Evolutionary conservation across 2,113 vertebrate species (phyloP).

Genomic region (Gorsachius goisagi): DNA sequence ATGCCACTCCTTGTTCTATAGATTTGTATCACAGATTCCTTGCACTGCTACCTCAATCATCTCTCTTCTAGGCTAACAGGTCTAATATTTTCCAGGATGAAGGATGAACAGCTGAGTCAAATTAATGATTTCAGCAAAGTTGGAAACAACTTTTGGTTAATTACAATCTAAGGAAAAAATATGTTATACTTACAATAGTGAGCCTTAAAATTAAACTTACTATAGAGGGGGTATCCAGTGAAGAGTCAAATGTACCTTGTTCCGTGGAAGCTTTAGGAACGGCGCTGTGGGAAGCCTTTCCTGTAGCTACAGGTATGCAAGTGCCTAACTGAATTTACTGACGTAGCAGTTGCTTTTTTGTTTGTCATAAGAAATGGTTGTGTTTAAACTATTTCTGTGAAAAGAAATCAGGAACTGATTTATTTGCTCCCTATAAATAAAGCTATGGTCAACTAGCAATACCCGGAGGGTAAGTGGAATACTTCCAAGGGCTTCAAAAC

Average conservation of each 20-base stretch:
- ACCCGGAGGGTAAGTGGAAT: not conserved
- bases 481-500: not conserved
- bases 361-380: not conserved
- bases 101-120: not conserved
- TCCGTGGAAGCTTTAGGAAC: not conserved
- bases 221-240: not conserved
- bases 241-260: not conserved
- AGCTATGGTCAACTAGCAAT: not conserved
- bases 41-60: not conserved
- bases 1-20: not conserved
- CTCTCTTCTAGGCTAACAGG: not conserved
- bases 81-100: not conserved
- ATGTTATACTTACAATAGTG: not conserved
- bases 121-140: not conserved
- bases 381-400: not conserved
- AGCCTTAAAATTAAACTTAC: not conserved
- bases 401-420: not conserved
- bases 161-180: not conserved
- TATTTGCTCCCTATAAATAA: not conserved
- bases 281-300: not conserved
- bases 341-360: not conserved
- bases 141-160: not conserved
- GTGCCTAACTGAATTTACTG: not conserved
- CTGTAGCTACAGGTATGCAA: not conserved
- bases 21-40: not conserved